Conservation (phyloP, 2,797 vertebrate genomes). For the Lithobates sylvaticus region DNA sequence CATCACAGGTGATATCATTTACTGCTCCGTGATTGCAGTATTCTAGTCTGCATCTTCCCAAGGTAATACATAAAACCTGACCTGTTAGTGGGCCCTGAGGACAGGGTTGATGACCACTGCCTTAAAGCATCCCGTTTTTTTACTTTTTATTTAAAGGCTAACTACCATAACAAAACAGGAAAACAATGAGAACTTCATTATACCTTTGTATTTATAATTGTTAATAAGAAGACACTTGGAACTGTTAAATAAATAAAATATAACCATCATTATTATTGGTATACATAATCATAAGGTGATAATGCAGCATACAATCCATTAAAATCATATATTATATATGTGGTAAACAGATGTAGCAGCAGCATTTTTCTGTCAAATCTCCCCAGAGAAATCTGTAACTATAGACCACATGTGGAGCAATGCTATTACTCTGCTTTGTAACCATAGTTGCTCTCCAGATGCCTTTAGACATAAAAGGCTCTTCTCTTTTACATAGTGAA, state of each 20-base stretch:
- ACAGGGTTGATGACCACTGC: too few relatives aligned
- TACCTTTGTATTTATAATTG: not conserved
- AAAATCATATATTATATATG: not conserved
- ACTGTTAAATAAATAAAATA: not conserved
- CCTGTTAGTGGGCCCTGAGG: too few relatives aligned
- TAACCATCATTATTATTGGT: not conserved
- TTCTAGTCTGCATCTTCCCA: too few relatives aligned
- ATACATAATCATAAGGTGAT: not conserved
- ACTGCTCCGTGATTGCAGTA: too few relatives aligned
- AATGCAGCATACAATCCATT: not conserved
- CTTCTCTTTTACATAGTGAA: not conserved
- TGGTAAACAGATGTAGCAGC: not conserved
- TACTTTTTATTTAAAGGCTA: not conserved
- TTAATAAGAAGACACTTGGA: not conserved
- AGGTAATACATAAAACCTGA: too few relatives aligned
- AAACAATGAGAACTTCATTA: not conserved
- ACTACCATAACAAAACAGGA: not conserved
- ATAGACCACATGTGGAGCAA: not conserved
- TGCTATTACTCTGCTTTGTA: slow-evolving; percentile 62
- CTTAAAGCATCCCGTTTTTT: not conserved
- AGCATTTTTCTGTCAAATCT: not conserved
- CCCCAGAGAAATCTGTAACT: not conserved
- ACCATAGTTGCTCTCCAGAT: slow-evolving; percentile 17
- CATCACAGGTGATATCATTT: too few relatives aligned
- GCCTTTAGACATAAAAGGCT: not conserved